Conservation (phyloP, 2,113 vertebrate species). For the Petrocephalus zakoni region DNA sequence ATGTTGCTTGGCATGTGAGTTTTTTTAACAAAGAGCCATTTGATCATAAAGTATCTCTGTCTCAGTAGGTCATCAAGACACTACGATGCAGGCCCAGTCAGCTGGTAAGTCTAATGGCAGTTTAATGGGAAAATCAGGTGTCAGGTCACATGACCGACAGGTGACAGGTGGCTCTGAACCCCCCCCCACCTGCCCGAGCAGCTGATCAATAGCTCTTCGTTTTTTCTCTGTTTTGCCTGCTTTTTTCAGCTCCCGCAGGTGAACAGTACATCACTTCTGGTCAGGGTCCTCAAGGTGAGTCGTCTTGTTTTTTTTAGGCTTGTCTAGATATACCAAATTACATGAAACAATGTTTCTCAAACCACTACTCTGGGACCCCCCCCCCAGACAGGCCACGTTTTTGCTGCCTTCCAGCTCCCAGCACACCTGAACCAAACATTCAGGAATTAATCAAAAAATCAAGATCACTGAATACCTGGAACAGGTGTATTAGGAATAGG, state of each 20-base stretch:
- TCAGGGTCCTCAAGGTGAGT: slow-evolving; percentile 71
- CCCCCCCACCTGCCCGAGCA: slow-evolving; percentile 23
- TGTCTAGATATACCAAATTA: neutral
- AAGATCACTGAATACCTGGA: neutral
- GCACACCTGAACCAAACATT: neutral
- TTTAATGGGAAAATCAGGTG: slow-evolving; percentile 24
- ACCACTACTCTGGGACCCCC: neutral
- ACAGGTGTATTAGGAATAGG: neutral
- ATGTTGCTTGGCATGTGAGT: neutral
- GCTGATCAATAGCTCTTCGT: slow-evolving; percentile 58
- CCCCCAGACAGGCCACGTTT: neutral
- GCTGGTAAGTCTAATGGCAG: slow-evolving; percentile 62
- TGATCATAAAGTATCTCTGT: slow-evolving; percentile 18
- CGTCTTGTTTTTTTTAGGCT: neutral
- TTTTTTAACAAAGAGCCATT: neutral
- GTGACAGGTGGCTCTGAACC: neutral
- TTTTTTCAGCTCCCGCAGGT: slow-evolving; percentile 64
- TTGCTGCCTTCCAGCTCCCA: neutral
- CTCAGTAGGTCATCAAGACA: slow-evolving; percentile 45
- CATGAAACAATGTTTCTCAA: neutral
- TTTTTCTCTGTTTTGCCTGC: slow-evolving; percentile 62
- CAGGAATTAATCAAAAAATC: neutral
- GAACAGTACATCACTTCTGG: slow-evolving; percentile 69
- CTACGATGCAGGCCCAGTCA: slow-evolving; percentile 46
- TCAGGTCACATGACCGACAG: neutral